Base-by-base conservation (phyloP, 2,113 vertebrate genomes). In the Larimichthys crocea region DNA sequence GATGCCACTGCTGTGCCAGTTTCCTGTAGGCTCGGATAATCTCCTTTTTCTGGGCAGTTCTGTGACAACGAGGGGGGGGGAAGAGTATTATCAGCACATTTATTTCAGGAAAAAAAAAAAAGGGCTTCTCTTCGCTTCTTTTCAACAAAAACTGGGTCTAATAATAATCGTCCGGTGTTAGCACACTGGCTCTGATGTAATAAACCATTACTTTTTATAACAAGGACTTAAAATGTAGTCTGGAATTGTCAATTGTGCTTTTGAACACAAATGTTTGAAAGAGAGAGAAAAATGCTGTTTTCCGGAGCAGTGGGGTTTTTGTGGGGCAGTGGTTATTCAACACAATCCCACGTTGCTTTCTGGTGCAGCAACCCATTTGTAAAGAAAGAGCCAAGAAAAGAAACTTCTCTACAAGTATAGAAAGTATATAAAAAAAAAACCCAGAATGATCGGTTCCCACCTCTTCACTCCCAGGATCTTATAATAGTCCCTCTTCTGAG, bases 391-490 rank as follows among this genome's bases (percentile, higher is more conserved):
- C 24, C 48, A n/a, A 46, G 35, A 40, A 40, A 9, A 40, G 35
- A 40, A 40, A 40, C 7, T 8, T 40, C 35, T 40, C 35, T 3
- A 60, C 16, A 53, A 1, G 17, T 44, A 2, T 16, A 63, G 31
- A 31, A 15, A n/a, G 22, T 0, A 0, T 0, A 0, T 19, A 49
- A 24, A 52, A 40, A 20, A 26, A 42, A 2, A 26, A 1, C 35
- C 15, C 40, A 2, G 48, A 82, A 14, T 5, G 14, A 64, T 53
- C 12, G 5, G 22, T 57, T 49, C 87, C 92, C 80, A 99, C 98
- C 98, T 97, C 95, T 99, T 99, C 55, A 99, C 97, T 79, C 98
- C 98, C 31, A 99, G 92, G 89, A 99, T 99, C 94, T 99, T 99
- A 85, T 99, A 99, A 88, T 99, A 99, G 93, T 99, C 98, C 86